These are phyloP conservation scores for Drosophila mimica DNA, from an alignment of 2,888 invertebrate genomes.

Conservation along the genomic window DNA sequence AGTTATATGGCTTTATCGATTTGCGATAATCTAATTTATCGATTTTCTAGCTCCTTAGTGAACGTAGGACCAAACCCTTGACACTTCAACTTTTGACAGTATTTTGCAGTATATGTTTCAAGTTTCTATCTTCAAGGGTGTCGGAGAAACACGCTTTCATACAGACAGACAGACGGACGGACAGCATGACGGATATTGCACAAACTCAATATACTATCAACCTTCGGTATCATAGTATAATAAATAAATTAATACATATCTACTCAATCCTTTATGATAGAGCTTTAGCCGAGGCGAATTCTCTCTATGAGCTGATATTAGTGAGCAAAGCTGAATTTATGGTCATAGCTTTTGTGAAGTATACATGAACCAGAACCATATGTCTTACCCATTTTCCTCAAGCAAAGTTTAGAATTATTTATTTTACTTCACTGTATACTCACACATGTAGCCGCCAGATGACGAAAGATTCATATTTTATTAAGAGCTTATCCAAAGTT, in stretches of 20 bases:
- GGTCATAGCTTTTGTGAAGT: background rate
- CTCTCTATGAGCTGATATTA: background rate
- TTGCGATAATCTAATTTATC: no score
- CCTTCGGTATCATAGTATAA: no score
- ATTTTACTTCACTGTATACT: background rate
- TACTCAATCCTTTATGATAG: background rate
- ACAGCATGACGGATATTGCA: no score
- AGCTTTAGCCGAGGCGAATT: background rate
- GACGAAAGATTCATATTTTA: conserved; percentile 30
- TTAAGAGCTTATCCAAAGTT: conserved; percentile 41
- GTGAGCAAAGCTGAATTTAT: background rate
- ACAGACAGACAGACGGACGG: no score
- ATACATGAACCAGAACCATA: background rate
- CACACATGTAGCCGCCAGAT: background rate
- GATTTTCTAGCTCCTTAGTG: no score
- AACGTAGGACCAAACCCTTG: no score
- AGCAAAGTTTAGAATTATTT: background rate
- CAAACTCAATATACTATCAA: no score
- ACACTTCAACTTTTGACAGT: no score
- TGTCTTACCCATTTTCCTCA: background rate
- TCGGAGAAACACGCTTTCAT: no score
- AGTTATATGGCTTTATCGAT: no score
- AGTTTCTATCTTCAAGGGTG: no score
- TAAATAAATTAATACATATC: background rate
- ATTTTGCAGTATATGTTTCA: no score